Evolutionary conservation across 2,797 vertebrate genomes (phyloP).

Genomic region (Coregonus sp.): DNA sequence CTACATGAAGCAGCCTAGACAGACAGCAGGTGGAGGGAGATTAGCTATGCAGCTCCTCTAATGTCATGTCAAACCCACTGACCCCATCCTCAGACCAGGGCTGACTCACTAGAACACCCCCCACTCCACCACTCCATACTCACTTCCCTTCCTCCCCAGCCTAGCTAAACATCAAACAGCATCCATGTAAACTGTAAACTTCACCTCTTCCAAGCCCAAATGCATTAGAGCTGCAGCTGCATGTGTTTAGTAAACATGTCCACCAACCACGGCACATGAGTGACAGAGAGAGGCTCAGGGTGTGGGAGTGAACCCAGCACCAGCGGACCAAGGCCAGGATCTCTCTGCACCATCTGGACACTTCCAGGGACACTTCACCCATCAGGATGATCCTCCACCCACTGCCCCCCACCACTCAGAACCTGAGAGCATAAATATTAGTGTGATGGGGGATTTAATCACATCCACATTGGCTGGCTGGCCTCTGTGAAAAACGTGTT

Average conservation of each 20-base stretch:
- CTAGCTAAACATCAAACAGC: constrained; percentile 47
- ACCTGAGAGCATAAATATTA: constrained; percentile 66
- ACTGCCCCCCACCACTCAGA: constrained; percentile 23
- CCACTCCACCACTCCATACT: not conserved
- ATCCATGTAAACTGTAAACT: constrained; percentile 41
- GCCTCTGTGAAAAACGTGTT: constrained; percentile 13
- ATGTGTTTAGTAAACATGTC: constrained; percentile 76
- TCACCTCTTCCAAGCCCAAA: constrained; percentile 47
- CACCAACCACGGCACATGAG: constrained; percentile 51
- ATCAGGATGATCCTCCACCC: constrained; percentile 15
- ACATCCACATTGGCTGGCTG: constrained; percentile 32
- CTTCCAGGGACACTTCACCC: constrained; percentile 20
- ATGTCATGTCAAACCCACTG: constrained; percentile 45
- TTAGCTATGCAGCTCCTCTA: not conserved
- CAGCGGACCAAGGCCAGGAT: constrained; percentile 45
- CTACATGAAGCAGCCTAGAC: no score
- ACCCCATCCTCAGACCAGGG: constrained; percentile 33
- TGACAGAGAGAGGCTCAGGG: constrained; percentile 43
- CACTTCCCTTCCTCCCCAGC: not conserved
- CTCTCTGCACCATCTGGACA: not conserved
- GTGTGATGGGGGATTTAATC: constrained; percentile 35
- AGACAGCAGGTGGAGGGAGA: no score
- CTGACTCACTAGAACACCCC: not conserved
- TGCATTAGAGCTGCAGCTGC: constrained; percentile 65
- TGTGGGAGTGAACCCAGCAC: constrained; percentile 41